Evolutionary conservation across 2,888 invertebrate species (phyloP), one percentile per base, ranked within the genome.

Genomic region (Thymelicus lineola): DNA sequence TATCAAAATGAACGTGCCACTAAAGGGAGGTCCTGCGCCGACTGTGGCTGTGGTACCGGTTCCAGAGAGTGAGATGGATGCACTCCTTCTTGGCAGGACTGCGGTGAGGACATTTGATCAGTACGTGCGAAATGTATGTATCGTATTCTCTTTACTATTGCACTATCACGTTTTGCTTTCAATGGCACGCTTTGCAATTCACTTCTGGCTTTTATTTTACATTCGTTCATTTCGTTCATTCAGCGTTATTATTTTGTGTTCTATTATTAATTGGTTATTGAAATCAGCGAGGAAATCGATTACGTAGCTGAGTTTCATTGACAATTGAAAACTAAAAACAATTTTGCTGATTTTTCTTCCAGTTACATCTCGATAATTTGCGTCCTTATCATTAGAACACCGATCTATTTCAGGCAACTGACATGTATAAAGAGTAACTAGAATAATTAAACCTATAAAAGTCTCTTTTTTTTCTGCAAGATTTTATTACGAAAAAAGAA

Each of bases 51-150:
- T 95, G 86, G 94, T 95, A 64, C 94, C 95, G 53, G 94, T 95
- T 48, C 95, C 95, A 9, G 96, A 96, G 86, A 96, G 96, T 77
- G 97, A 97, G 93, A 97, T 97, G 97, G 97, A 97, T 84, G 97
- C 97, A 60, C 88, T 97, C 77, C 95, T 97, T 75, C 94, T 97
- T 68, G 97, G 97, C 75, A 94, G 96, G 83, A 97, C 96, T 64
- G 95, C 96, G 96, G 97, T 97, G 94, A 96, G 96, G 95, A 89
- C 88, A 75, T 93, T 94, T 89, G 93, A 94, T 90, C 93, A 92
- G 91, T 94, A 92, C 93, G 86, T 92, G 86, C 86, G 86, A 93
- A 85, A 94, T 92, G 94, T 94, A 94, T 91, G 94, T 94, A 93
- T 90, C 77, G 72, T 80, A 69, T 63, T 77, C 76, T 82, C 77